A percentile compares a stretch with the other conserved stretches of the same genome.
Evolutionary conservation across 2,888 invertebrate species (phyloP).

Genomic region (Tenthredo mesomela): DNA sequence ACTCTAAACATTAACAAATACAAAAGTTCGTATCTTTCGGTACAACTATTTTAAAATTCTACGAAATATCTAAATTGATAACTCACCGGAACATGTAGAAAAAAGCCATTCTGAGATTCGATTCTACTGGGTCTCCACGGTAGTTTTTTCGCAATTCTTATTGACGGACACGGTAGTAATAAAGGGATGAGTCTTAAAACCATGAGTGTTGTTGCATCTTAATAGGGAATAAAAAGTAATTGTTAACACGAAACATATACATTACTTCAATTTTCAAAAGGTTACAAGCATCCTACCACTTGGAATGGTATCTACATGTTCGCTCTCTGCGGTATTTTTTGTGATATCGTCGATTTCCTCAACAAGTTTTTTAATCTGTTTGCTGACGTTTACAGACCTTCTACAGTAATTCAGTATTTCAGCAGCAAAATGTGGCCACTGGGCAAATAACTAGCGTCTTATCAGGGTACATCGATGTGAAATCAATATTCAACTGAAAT

Average conservation of each 20-base stretch:
- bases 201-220: background rate
- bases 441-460: constrained; percentile 7
- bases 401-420: background rate
- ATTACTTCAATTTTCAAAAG: background rate
- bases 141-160: background rate
- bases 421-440: background rate
- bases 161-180: background rate
- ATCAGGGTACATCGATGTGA: constrained; percentile 29
- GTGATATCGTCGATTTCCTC: background rate
- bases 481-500: constrained; percentile 13
- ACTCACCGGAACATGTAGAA: background rate
- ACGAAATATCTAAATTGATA: background rate
- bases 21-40: background rate
- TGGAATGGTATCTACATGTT: too few relatives aligned
- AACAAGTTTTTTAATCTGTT: background rate
- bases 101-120: background rate
- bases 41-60: background rate
- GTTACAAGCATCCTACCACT: background rate
- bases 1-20: background rate
- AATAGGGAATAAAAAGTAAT: background rate
- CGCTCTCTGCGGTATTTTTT: background rate
- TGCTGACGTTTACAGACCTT: background rate
- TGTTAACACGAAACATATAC: background rate
- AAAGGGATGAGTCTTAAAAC: background rate
- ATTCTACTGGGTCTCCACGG: background rate